phyloP scores from a whole-genome alignment of 2,797 vertebrate species.

The Gambusia yucatana region DNA sequence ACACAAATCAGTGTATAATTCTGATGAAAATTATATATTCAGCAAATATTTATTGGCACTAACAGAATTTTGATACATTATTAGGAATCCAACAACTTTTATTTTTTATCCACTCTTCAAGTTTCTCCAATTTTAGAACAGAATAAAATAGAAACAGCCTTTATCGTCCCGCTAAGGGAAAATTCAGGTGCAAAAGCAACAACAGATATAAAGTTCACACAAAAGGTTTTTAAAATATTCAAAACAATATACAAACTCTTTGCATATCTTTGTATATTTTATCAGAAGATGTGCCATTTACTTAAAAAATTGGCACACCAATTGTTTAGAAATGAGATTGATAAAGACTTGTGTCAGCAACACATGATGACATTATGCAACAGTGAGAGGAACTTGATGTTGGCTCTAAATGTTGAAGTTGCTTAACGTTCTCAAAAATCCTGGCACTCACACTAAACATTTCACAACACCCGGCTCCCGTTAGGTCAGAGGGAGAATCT shows the following conservation, averaged over 20 bases:
- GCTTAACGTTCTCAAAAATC: slow-evolving; percentile 66
- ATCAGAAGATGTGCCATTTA: background rate
- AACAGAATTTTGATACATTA: background rate
- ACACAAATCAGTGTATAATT: background rate
- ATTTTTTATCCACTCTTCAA: background rate
- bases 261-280: too few relatives aligned
- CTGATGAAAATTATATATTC: background rate
- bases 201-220: too few relatives aligned
- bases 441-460: slow-evolving; percentile 44
- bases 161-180: too few relatives aligned
- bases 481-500: slow-evolving; percentile 39
- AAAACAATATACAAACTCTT: too few relatives aligned
- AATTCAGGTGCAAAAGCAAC: too few relatives aligned
- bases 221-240: too few relatives aligned
- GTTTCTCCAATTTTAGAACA: background rate
- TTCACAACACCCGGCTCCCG: slow-evolving; percentile 51
- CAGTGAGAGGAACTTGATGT: slow-evolving; percentile 56
- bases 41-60: background rate
- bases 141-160: too few relatives aligned
- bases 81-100: background rate
- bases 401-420: slow-evolving; percentile 47
- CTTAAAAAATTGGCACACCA: background rate
- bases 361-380: slow-evolving; percentile 71
- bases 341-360: slow-evolving; percentile 35
- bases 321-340: background rate